These are phyloP conservation scores for Sus scrofa DNA, from an alignment of 2,113 vertebrate species.

Conservation along the genomic window DNA sequence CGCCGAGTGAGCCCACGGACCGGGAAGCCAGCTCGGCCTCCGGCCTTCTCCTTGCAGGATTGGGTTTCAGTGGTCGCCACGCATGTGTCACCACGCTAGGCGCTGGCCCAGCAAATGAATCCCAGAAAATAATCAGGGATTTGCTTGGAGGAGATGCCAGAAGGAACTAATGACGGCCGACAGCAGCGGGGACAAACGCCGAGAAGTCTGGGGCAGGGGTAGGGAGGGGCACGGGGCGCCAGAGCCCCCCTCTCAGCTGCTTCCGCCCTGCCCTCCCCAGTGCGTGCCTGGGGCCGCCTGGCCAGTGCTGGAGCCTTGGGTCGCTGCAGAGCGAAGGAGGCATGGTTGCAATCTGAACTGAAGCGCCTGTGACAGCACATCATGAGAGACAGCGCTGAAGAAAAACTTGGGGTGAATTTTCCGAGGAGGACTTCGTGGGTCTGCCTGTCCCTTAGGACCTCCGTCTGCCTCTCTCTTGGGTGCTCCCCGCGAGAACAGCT, in stretches of 20 bases:
- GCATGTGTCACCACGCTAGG: conserved; percentile 70
- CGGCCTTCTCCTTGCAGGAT: conserved; percentile 60
- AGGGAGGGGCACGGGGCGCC: background rate
- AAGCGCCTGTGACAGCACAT: conserved; percentile 60
- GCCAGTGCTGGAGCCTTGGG: background rate
- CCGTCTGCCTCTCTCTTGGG: conserved; percentile 80
- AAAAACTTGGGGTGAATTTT: conserved; percentile 74
- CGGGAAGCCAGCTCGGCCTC: conserved; percentile 53
- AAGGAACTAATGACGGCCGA: conserved; percentile 77
- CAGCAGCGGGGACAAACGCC: conserved; percentile 8
- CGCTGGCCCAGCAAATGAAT: conserved; percentile 57
- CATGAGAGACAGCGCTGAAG: conserved; percentile 63
- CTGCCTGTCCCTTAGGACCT: conserved; percentile 73
- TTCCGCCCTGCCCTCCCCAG: background rate
- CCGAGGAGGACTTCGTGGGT: conserved; percentile 73
- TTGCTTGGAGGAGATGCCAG: conserved; percentile 64
- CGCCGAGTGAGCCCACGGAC: conserved; percentile 2
- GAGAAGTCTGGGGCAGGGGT: conserved; percentile 30
- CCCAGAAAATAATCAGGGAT: conserved; percentile 71
- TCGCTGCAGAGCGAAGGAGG: conserved; percentile 68
- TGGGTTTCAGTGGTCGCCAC: conserved; percentile 74
- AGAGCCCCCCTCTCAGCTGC: background rate
- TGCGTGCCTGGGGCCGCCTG: background rate
- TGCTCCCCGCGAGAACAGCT: conserved; percentile 77
- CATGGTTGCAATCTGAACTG: conserved; percentile 7